These are phyloP conservation scores for Drosophila auraria DNA, from an alignment of 1,140 invertebrate species.

Conservation along the genomic window DNA sequence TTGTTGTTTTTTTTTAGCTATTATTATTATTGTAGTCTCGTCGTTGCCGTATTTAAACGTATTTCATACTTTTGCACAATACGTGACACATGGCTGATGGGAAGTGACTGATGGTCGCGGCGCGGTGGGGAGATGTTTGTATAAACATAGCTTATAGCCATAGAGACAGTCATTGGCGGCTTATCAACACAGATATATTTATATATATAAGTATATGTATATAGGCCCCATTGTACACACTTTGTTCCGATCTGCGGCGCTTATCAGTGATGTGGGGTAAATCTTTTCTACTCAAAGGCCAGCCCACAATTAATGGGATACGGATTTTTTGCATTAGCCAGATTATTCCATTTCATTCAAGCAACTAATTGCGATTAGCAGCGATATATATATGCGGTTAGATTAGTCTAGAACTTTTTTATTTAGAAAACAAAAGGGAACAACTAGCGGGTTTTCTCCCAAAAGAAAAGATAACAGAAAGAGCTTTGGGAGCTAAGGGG, in stretches of 20 bases:
- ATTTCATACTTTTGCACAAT: constrained; percentile 56
- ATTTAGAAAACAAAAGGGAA: no score
- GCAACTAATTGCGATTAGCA: constrained; percentile 4
- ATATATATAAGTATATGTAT: background rate
- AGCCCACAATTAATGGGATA: constrained; percentile 16
- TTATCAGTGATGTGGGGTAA: constrained; percentile 35
- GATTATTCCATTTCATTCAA: constrained; percentile 10
- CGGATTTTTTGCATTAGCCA: background rate
- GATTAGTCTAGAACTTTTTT: background rate
- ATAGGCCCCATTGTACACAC: background rate
- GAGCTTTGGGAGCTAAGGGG: no score
- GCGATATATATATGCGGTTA: background rate
- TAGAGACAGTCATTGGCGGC: constrained; percentile 52
- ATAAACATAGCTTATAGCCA: constrained; percentile 51
- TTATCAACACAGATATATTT: constrained; percentile 32
- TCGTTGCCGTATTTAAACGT: constrained; percentile 34
- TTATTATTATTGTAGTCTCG: constrained; percentile 56
- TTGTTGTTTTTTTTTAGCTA: constrained; percentile 36
- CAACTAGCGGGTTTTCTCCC: no score
- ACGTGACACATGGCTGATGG: constrained; percentile 64
- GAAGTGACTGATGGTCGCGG: constrained; percentile 28
- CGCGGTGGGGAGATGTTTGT: constrained; percentile 10
- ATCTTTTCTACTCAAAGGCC: constrained; percentile 11
- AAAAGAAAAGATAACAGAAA: background rate
- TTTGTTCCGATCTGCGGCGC: constrained; percentile 41